Evolutionary conservation across 2,113 vertebrate genomes (phyloP), one percentile per base, ranked within the genome.

Genomic region (Alexandromys fortis): DNA sequence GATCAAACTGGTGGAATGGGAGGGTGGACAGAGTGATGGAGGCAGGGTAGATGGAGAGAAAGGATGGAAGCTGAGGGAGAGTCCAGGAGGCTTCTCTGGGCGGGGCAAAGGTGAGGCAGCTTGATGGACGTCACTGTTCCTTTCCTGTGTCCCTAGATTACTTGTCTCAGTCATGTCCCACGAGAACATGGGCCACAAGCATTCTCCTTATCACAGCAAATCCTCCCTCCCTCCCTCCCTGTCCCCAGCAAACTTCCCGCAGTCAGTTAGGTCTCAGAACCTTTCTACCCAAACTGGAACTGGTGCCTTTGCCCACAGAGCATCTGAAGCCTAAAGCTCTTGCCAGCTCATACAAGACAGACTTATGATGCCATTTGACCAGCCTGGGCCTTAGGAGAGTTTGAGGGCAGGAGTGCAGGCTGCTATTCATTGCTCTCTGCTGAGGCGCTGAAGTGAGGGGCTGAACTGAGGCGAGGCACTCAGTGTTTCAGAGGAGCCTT

Each of bases 221-320:
- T 1, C 1, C 17, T 19, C 1, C 0, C 6, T 4, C 14, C 35
- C 52, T 55, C 16, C 35, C 38, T 28, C 0, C 33, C 30, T 38
- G 13, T 30, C 8, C 61, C 82, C n/a, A 26, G 90, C 45, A 42
- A 45, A 47, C 52, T 35, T 49, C 45, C 47, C 28, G n/a, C 5
- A 24, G 92, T 49, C 6, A 9, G 67, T 33, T 68, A 1, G 0
- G 8, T 73, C 68, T 87, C 21, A 17, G 58, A 13, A 21, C 13
- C 19, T 7, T 33, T 70, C 13, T 2, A 12, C 22, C 6, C 5
- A 52, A 28, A 52, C 70, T 55, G 30, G 58, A 30, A n/a, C n/a
- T 47, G 14, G 67, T 70, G 70, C 47, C 90, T 95, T 79, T 91
- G 92, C 42, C 79, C 13, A 2, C 0, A 0, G 47, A 30, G 26